Conservation (phyloP, 1,140 invertebrate genomes). For the Acromyrmex heyeri region DNA sequence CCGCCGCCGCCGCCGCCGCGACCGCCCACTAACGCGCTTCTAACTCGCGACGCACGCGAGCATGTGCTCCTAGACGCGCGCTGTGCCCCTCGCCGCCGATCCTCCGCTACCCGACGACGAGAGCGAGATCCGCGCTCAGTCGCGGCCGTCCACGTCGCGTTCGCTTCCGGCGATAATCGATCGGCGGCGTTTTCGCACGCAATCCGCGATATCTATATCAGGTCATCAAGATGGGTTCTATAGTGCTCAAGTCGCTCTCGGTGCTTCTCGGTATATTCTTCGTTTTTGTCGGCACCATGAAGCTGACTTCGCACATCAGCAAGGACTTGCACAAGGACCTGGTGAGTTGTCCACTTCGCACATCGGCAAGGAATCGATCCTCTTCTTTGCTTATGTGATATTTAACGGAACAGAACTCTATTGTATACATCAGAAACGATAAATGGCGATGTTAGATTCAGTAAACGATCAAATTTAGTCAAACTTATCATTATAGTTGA, state of each 20-base stretch:
- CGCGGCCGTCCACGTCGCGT: constrained; percentile 50
- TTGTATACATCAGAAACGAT: neutral
- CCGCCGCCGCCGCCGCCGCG: neutral
- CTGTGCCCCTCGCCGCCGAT: neutral
- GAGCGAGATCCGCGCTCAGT: constrained; percentile 45
- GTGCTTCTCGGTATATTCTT: constrained; percentile 97
- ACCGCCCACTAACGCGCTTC: neutral
- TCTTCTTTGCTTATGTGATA: neutral
- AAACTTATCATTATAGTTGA: neutral
- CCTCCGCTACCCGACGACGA: neutral
- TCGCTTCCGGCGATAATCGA: constrained; percentile 53
- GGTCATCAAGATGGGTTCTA: constrained; percentile 88
- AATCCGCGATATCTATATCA: neutral
- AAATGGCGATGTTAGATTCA: neutral
- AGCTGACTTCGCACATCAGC: constrained; percentile 96
- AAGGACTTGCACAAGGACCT: constrained; percentile 98
- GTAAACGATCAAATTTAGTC: neutral
- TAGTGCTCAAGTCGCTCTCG: constrained; percentile 96
- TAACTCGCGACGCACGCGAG: constrained; percentile 5
- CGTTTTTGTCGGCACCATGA: constrained; percentile 97
- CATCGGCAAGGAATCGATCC: neutral
- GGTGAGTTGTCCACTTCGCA: constrained; percentile 88
- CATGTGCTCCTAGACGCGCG: constrained; percentile 28
- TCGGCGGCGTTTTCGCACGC: neutral
- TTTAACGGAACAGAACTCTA: neutral